Percentiles rank a stretch among this genome's conserved stretches.
Conservation (phyloP, 2,797 vertebrate species). For the Tragelaphus eurycerus region DNA sequence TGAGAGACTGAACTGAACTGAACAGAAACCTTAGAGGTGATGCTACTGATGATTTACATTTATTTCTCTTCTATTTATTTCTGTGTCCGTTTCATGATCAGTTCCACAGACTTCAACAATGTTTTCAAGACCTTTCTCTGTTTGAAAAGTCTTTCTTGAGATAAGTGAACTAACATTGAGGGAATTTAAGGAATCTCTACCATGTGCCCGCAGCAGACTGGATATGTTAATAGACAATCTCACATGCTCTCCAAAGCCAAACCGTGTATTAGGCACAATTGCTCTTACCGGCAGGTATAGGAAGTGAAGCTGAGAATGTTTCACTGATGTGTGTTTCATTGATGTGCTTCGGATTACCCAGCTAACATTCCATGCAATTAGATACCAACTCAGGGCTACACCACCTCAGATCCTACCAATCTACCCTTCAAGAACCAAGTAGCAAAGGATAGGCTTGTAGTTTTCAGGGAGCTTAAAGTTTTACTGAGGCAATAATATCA, state of each 20-base stretch:
- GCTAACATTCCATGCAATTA: background rate
- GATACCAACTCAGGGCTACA: too few relatives aligned
- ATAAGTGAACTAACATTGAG: background rate
- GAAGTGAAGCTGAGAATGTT: background rate
- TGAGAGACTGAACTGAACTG: too few relatives aligned
- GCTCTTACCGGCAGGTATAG: too few relatives aligned
- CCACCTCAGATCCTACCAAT: background rate
- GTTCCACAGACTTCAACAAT: background rate
- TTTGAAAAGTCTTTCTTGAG: background rate
- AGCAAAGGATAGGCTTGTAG: background rate
- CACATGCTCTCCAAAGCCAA: background rate
- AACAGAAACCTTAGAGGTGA: background rate
- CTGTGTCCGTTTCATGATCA: background rate
- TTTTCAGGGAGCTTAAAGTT: background rate
- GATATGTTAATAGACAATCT: background rate
- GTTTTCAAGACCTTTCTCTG: background rate
- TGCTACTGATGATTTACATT: background rate
- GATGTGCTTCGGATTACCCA: background rate
- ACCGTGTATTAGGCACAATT: background rate
- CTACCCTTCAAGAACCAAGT: background rate
- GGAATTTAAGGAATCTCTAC: background rate
- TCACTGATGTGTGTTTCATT: rapidly evolving
- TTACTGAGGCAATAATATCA: background rate
- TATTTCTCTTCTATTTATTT: background rate
- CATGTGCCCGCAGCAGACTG: too few relatives aligned